Evolutionary conservation across 2,888 invertebrate genomes (phyloP).

Genomic region (Aspidiotus rigidus): DNA sequence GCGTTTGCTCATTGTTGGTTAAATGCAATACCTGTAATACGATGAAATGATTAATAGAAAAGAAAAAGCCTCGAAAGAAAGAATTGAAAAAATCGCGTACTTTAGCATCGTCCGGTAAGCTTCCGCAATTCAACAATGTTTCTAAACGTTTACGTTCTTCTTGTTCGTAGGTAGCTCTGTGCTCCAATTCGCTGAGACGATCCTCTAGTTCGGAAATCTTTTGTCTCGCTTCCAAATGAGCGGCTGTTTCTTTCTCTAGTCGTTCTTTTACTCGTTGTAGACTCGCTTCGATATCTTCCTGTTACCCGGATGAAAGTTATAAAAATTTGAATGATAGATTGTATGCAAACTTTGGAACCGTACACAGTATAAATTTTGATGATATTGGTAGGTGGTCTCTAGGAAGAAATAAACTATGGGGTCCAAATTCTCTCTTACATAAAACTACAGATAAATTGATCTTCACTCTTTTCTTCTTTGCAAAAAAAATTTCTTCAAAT

Average conservation of each 20-base stretch:
- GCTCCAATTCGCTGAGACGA: slow-evolving; percentile 54
- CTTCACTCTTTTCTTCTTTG: too few relatives aligned
- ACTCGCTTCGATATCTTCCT: slow-evolving; percentile 79
- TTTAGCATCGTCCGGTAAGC: slow-evolving; percentile 89
- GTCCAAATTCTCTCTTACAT: too few relatives aligned
- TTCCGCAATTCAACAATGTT: slow-evolving; percentile 78
- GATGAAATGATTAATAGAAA: background rate
- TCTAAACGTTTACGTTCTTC: slow-evolving; percentile 73
- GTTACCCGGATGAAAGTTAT: slow-evolving; percentile 15
- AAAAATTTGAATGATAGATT: background rate
- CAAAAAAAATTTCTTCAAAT: too few relatives aligned
- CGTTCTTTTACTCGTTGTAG: slow-evolving; percentile 72
- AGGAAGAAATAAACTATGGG: too few relatives aligned
- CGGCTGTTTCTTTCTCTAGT: slow-evolving; percentile 77
- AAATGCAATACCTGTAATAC: slow-evolving; percentile 38
- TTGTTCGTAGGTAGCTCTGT: slow-evolving; percentile 63
- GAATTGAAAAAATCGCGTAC: slow-evolving; percentile 43
- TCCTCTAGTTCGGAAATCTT: slow-evolving; percentile 57
- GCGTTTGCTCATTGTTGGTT: slow-evolving; percentile 30
- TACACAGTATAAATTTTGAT: too few relatives aligned
- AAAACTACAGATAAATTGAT: too few relatives aligned
- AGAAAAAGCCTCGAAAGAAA: background rate
- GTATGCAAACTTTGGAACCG: too few relatives aligned
- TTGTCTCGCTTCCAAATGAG: slow-evolving; percentile 78
- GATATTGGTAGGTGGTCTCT: too few relatives aligned